Evolutionary conservation across 2,888 invertebrate genomes (phyloP).

Genomic region (Artemia sinica): DNA sequence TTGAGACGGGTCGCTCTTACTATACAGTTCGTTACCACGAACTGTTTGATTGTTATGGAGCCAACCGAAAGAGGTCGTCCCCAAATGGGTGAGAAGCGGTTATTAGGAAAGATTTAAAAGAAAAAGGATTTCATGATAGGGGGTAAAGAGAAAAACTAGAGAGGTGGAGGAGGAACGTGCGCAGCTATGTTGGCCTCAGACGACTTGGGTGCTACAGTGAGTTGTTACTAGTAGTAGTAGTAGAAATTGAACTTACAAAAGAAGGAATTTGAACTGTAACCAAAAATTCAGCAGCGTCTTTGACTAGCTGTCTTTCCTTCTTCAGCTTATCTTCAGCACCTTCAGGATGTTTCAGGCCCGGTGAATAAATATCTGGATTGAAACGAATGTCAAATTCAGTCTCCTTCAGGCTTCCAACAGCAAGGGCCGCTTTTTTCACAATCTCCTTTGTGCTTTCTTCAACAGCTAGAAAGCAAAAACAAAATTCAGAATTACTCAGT

Average conservation of each 20-base stretch:
- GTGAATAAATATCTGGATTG: slow-evolving; percentile 95
- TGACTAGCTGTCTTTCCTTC: slow-evolving; percentile 72
- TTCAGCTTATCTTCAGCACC: slow-evolving; percentile 45
- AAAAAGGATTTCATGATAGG: slow-evolving; percentile 15
- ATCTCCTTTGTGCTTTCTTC: slow-evolving; percentile 59
- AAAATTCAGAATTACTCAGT: no score
- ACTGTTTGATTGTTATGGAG: no score
- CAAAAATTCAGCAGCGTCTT: slow-evolving; percentile 87
- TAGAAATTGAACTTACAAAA: slow-evolving; percentile 46
- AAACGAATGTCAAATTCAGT: slow-evolving; percentile 92
- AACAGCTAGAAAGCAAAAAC: slow-evolving; percentile 35
- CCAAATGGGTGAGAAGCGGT: no score
- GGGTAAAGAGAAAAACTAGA: not conserved
- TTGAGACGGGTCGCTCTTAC: no score
- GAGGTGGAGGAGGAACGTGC: slow-evolving; percentile 14
- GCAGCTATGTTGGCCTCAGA: not conserved
- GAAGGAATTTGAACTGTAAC: slow-evolving; percentile 83
- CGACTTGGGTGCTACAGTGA: not conserved
- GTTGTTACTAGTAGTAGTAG: no score
- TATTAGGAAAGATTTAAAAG: no score
- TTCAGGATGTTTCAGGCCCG: slow-evolving; percentile 69
- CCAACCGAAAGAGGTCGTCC: no score
- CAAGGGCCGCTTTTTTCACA: slow-evolving; percentile 69
- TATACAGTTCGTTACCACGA: no score
- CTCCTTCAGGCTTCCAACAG: slow-evolving; percentile 84